Percentiles rank a stretch among this genome's conserved stretches.
phyloP scores from a whole-genome alignment of 1,140 invertebrate species.

The Piezodorus guildinii region DNA sequence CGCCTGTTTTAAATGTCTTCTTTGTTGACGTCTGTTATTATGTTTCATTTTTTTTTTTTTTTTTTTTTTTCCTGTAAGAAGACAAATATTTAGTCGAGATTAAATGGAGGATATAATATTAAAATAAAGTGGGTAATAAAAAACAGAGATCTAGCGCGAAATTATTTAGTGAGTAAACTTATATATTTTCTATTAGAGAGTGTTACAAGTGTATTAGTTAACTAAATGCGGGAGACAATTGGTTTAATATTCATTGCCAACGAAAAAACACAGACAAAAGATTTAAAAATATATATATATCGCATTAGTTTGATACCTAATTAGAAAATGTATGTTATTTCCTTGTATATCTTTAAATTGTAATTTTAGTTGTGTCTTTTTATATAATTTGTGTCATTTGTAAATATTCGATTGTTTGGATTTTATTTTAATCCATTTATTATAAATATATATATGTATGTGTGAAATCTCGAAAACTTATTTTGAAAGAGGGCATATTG shows the following conservation, averaged over 20 bases:
- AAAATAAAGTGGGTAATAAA: no score
- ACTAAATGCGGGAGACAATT: constrained; percentile 8
- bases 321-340: neutral
- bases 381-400: constrained; percentile 7
- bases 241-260: constrained; percentile 9
- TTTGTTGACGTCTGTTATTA: neutral
- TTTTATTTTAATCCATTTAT: neutral
- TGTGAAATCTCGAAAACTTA: constrained; percentile 2
- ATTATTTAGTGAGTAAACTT: no score
- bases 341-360: constrained; percentile 3
- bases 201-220: neutral
- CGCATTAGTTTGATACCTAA: no score
- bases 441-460: no score
- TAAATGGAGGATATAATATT: no score
- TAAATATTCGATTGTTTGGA: constrained; percentile 7
- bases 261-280: neutral
- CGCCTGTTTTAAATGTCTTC: neutral
- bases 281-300: no score
- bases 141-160: no score
- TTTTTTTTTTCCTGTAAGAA: neutral
- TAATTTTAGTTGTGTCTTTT: neutral
- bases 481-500: constrained; percentile 2
- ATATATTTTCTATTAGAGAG: no score
- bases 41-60: neutral
- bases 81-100: neutral